Percentiles rank a stretch among this genome's conserved stretches.
Evolutionary conservation across 2,113 vertebrate species (phyloP).

Genomic region (Eulemur rufifrons): DNA sequence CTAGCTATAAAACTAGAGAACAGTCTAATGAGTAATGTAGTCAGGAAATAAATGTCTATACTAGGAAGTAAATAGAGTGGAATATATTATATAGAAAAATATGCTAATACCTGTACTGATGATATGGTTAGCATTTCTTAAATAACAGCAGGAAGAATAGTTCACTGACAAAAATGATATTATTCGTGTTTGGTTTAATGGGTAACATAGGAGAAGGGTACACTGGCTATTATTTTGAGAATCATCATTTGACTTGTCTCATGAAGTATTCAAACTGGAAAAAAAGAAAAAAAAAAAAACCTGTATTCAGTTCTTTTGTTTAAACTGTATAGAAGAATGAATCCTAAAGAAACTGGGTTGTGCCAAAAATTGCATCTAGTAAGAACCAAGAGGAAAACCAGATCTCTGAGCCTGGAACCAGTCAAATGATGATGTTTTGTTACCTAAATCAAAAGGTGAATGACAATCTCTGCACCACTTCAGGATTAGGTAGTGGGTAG

Average conservation of each 20-base stretch:
- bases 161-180: background rate
- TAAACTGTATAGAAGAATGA: constrained; percentile 57
- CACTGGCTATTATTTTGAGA: background rate
- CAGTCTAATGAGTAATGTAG: background rate
- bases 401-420: background rate
- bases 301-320: constrained; percentile 7
- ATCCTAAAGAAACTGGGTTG: background rate
- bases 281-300: background rate
- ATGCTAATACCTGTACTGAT: background rate
- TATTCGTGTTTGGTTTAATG: background rate
- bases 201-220: background rate
- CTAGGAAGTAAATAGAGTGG: background rate
- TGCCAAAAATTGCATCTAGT: background rate
- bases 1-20: background rate
- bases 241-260: background rate
- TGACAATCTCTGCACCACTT: background rate
- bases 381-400: background rate
- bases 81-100: background rate
- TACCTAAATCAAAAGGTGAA: background rate
- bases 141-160: background rate
- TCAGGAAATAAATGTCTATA: background rate
- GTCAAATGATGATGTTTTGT: background rate
- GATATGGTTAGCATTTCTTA: background rate
- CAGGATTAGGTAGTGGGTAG: background rate
- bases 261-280: background rate